Percentiles rank a stretch among this genome's conserved stretches.
These are phyloP conservation scores for Martes martes DNA, from an alignment of 2,113 vertebrate species.

Conservation along the genomic window DNA sequence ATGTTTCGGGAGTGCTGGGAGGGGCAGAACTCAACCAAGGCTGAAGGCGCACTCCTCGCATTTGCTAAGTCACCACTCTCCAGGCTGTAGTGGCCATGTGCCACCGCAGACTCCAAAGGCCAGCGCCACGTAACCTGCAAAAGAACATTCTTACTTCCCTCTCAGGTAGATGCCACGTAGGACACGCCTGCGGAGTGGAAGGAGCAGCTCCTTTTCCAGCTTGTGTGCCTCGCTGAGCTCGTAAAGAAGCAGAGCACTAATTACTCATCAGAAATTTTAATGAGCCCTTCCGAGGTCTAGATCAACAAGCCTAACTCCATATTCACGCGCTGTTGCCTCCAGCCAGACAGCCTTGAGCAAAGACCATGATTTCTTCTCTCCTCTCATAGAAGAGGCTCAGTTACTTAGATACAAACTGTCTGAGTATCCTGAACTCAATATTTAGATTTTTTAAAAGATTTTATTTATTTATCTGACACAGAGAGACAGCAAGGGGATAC, in stretches of 20 bases:
- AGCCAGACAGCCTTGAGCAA: background rate
- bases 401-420: background rate
- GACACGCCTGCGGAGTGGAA: background rate
- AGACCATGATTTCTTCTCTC: background rate
- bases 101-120: background rate
- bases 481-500: too few species aligned
- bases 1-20: background rate
- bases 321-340: background rate
- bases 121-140: background rate
- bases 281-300: background rate
- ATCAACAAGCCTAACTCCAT: background rate
- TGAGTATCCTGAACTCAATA: background rate
- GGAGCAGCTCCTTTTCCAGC: background rate
- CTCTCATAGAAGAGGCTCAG: background rate
- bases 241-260: background rate
- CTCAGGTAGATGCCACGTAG: background rate
- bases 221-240: background rate
- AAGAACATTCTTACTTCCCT: background rate
- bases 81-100: background rate
- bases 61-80: background rate
- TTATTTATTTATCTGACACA: too few species aligned
- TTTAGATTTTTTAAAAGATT: background rate
- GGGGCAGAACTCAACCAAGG: background rate
- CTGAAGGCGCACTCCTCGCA: background rate
- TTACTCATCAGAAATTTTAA: background rate